These are phyloP conservation scores for Pangasius macronema DNA, from an alignment of 2,797 vertebrate genomes.

Conservation along the genomic window DNA sequence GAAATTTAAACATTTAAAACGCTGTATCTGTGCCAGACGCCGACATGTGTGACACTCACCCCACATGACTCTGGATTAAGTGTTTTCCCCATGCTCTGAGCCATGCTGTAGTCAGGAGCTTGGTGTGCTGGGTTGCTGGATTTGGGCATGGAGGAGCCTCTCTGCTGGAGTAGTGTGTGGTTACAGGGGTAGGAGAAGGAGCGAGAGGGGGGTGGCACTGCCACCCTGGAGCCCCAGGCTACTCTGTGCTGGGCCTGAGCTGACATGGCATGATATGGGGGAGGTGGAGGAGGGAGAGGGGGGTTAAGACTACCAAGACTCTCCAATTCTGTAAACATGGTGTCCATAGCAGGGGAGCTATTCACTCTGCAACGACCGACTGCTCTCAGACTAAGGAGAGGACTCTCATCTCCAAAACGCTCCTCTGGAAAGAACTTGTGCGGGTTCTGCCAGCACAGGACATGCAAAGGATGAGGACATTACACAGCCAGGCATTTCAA, in stretches of 20 bases:
- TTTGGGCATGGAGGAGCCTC: conserved; percentile 30
- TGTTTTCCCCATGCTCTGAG: conserved; percentile 26
- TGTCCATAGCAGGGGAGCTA: conserved; percentile 93
- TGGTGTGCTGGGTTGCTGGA: conserved; percentile 73
- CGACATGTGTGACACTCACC: conserved; percentile 26
- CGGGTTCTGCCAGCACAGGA: conserved; percentile 82
- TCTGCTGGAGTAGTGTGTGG: conserved; percentile 82
- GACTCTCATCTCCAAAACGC: conserved; percentile 97
- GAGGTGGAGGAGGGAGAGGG: conserved; percentile 91
- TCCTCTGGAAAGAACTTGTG: conserved; percentile 99
- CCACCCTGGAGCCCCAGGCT: conserved; percentile 90
- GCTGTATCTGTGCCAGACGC: background rate
- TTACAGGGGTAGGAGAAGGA: conserved; percentile 98
- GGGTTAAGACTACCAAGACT: conserved; percentile 92
- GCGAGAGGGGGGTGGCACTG: conserved; percentile 88
- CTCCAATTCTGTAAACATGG: conserved; percentile 94
- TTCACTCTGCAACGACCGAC: conserved; percentile 90
- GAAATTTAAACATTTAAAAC: conserved; percentile 1
- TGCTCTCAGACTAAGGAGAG: conserved; percentile 88
- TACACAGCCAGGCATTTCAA: background rate
- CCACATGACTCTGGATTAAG: conserved; percentile 22
- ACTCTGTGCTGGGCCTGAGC: conserved; percentile 84
- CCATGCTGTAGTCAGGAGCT: conserved; percentile 86
- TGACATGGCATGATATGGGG: conserved; percentile 90
- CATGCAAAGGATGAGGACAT: background rate